Evolutionary conservation across 2,797 vertebrate species (phyloP).

Genomic region (Xenopus petersii): DNA sequence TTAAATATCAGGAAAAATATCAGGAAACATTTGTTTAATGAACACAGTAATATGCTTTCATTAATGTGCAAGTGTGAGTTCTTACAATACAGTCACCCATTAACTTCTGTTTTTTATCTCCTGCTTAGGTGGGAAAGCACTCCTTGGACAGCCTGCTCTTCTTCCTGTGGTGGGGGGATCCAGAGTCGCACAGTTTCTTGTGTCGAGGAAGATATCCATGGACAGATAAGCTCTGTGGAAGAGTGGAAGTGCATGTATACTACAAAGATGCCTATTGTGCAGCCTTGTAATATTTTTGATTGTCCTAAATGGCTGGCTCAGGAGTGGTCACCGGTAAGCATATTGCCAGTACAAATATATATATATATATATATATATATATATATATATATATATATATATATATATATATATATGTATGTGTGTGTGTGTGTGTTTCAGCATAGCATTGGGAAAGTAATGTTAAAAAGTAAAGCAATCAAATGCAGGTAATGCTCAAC

Average conservation of each 20-base stretch:
- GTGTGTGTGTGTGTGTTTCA: too few relatives aligned
- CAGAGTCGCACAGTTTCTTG: slow-evolving; percentile 91
- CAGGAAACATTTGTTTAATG: too few relatives aligned
- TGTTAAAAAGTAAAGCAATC: too few relatives aligned
- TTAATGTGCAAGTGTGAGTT: too few relatives aligned
- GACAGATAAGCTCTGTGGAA: slow-evolving; percentile 81
- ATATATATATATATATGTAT: too few relatives aligned
- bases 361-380: too few relatives aligned
- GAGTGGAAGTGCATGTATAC: slow-evolving; percentile 98
- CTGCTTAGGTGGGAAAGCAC: slow-evolving; percentile 88
- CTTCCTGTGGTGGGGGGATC: slow-evolving; percentile 89
- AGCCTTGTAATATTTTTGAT: slow-evolving; percentile 91
- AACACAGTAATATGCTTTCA: too few relatives aligned
- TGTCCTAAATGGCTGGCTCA: slow-evolving; percentile 96
- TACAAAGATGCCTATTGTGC: slow-evolving; percentile 82
- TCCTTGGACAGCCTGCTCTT: slow-evolving; percentile 94
- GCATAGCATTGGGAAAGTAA: too few relatives aligned
- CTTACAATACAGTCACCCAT: too few relatives aligned
- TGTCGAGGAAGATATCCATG: slow-evolving; percentile 96
- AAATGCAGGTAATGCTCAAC: too few relatives aligned
- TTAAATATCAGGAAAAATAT: too few relatives aligned
- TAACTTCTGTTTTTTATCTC: slow-evolving; percentile 4
- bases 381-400: too few relatives aligned
- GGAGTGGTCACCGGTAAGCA: slow-evolving; percentile 92
- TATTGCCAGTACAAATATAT: not conserved